Evolutionary conservation across 1,140 invertebrate species (phyloP).

Genomic region (Sitobion miscanthi): DNA sequence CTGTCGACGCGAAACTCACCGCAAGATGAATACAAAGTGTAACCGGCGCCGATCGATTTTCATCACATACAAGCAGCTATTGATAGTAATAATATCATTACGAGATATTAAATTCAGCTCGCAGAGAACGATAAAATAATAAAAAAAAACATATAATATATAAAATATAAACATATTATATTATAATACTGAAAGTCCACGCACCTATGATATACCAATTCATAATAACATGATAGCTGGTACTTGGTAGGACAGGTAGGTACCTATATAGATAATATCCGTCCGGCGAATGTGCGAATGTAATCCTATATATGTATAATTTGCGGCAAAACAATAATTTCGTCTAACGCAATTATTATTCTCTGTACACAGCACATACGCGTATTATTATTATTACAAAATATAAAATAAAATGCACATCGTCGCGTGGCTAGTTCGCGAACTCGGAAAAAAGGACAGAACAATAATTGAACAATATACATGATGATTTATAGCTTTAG

Average conservation of each 20-base stretch:
- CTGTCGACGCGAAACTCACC: background rate
- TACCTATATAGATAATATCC: background rate
- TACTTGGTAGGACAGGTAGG: too few relatives aligned
- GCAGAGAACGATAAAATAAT: background rate
- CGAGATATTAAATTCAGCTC: background rate
- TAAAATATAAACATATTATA: background rate
- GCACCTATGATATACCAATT: background rate
- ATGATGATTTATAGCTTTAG: background rate
- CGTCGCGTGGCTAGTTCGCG: background rate
- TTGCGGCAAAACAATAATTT: background rate
- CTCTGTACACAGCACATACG: background rate
- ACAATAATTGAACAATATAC: background rate
- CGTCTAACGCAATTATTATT: background rate
- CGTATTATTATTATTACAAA: background rate
- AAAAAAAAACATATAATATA: too few relatives aligned
- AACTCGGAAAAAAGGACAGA: background rate
- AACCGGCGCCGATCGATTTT: background rate
- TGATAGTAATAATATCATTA: background rate
- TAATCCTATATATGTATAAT: background rate
- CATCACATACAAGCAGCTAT: background rate
- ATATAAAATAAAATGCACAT: background rate
- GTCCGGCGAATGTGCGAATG: background rate
- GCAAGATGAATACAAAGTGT: background rate
- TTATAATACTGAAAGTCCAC: background rate
- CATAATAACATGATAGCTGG: too few relatives aligned